Base-by-base conservation (phyloP, 1,140 invertebrate genomes). In the Whitmania pigra region DNA sequence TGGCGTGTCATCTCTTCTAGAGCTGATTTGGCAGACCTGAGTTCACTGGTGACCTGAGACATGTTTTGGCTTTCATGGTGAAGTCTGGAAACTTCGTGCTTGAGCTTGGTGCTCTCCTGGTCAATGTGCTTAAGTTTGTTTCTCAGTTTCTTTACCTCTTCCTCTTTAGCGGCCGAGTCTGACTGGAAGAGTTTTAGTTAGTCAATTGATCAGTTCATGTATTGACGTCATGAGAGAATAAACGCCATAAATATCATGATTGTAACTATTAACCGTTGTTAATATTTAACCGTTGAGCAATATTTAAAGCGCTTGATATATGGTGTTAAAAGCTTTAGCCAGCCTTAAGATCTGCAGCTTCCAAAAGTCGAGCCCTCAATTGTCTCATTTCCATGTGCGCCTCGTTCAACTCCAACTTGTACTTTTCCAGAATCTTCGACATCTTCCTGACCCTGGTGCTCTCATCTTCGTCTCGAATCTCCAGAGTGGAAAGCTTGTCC, bases 21-120 rank as follows among this genome's bases (percentile, higher is more conserved):
- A 22, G 79, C 77, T 54, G 75, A 77, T 75, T 82, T 83, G 7
- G 81, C 80, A 53, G 79, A 79, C 36, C 77, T 73, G n/a, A 83
- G 76, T 75, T 83, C 82, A 75, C 80, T 79, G 11, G 80, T 75
- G 9, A 78, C 76, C 7, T 74, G 72, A 27, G 76, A 78, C 11
- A 70, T 71, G 3, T 31, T 53, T 22, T 79, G 72, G 11, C 79
- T 70, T 29, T 79, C 76, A 5, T 75, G 73, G 69, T 79, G 80
- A n/a, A 82, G 73, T 7, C 76, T 72, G 11, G 76, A 75, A 54
- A 83, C 82, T 72, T 81, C 82, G n/a, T 77, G 71, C 5, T 80
- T 76, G 71, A 82, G 82, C 69, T 78, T 78, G 36, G 78, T 75
- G 25, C 80, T 76, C 0, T 81, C 71, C 36, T 78, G 76, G 71